Evolutionary conservation across 2,888 invertebrate species (phyloP), one percentile per base, ranked within the genome.

Genomic region (Ectemnius cavifrons): DNA sequence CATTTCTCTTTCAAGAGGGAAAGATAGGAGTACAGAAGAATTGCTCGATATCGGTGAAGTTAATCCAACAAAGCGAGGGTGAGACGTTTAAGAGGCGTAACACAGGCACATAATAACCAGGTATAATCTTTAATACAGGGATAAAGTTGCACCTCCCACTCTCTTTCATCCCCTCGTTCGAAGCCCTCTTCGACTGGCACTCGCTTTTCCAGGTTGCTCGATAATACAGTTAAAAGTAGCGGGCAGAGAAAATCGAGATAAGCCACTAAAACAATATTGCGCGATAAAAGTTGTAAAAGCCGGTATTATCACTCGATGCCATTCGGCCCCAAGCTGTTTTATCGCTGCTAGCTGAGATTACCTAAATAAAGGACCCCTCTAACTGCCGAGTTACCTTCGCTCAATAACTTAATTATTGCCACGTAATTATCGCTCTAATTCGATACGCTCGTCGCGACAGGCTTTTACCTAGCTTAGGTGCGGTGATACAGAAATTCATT

Each of bases 201-300:
- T 37, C 6, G 37, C 37, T 6, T 37, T 8, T 11, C 37, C 37
- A 8, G 37, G 37, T 11, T 11, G 37, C 47, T 13, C 59, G 76
- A 75, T 71, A 65, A 65, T 57, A 62, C 58, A 65, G 23, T 14
- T 14, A 13, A 20, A 52, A 28, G 18, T 28, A 8, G 4, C 37
- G 18, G 67, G 72, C 57, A 67, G 63, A 76, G 23, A 68, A 76
- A 77, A 76, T 77, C 18, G 67, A 64, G 56, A 71, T 71, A 64
- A 63, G 60, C 47, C 76, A 57, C 67, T 76, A 76, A 37, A 77
- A 71, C 76, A 71, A 76, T 71, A 77, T 77, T 71, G 64, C 67
- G 61, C 67, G 67, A 68, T 75, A 75, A 75, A 76, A 76, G 62
- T 76, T 75, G 66, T 69, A 75, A 70, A 75, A 62, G 16, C 52